Evolutionary conservation across 2,797 vertebrate species (phyloP).

Genomic region (Telmatherina bonti): DNA sequence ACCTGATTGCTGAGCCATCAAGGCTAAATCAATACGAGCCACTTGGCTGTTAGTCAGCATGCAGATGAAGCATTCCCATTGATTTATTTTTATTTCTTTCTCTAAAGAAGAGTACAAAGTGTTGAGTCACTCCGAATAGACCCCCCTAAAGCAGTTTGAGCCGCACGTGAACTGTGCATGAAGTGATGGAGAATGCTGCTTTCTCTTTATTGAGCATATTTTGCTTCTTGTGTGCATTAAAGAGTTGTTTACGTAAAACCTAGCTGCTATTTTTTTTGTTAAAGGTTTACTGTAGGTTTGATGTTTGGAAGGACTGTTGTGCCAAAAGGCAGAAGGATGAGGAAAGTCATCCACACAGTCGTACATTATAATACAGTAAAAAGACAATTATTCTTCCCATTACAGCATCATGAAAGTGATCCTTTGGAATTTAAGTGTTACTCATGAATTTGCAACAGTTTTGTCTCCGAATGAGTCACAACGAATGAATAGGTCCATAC

Average conservation of each 20-base stretch:
- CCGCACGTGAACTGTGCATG: background rate
- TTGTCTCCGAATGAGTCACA: too few species aligned
- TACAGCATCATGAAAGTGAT: too few species aligned
- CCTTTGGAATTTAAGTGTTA: too few species aligned
- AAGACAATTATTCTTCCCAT: too few species aligned
- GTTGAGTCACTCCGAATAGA: background rate
- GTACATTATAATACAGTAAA: too few species aligned
- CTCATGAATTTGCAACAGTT: too few species aligned
- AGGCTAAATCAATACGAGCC: constrained; percentile 31
- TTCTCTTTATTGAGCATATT: background rate
- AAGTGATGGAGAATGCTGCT: background rate
- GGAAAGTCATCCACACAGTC: too few species aligned
- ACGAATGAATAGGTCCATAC: too few species aligned
- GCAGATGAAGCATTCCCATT: constrained; percentile 7
- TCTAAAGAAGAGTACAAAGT: constrained; percentile 1
- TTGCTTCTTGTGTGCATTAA: too few species aligned
- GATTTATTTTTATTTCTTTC: background rate
- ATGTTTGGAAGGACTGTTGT: background rate
- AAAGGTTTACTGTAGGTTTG: background rate
- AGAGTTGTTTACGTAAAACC: background rate
- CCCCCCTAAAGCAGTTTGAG: background rate
- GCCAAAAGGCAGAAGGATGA: too few species aligned
- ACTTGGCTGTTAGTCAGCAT: constrained; percentile 37
- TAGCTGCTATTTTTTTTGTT: background rate
- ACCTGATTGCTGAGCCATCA: constrained; percentile 1